Evolutionary conservation across 1,140 invertebrate genomes (phyloP), one percentile per base, ranked within the genome.

Genomic region (Pararge aegeria): DNA sequence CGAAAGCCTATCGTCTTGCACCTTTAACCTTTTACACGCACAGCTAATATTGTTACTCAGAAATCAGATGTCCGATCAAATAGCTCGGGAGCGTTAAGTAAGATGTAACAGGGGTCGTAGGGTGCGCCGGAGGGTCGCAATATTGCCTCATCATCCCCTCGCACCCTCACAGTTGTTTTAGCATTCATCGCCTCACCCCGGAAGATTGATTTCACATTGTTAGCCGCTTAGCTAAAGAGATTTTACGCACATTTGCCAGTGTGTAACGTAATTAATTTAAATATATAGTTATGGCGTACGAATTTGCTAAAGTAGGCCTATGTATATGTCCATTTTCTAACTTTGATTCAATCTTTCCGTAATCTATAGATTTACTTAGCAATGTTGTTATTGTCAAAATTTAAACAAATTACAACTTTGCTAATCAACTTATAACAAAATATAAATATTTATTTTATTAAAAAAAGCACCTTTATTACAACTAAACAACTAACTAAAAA

Each of bases 91-190:
- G 80, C 77, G 77, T 82, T 86, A 84, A 86, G 80, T 86, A 78
- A 86, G 85, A 83, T 76, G 81, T 86, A 75, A 70, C 72, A 75
- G 76, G 81, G 75, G 77, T 75, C 75, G 71, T 60, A 76, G 80
- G 73, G 73, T 54, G 20, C 55, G 48, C 55, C 64, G 65, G 68
- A 70, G 77, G 77, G 80, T 75, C 62, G 73, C 79, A 78, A 86
- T 87, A 89, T 89, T 86, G 84, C 80, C 86, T 83, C 80, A 87
- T 89, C 86, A 89, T 85, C 67, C 78, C 77, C 69, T 81, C 76
- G 73, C 83, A 80, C 82, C 82, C 82, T 80, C 82, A 80, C 80
- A 73, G 85, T 87, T 89, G 86, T 87, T 89, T 89, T 89, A 87
- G 75, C 70, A 87, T 87, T 85, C 85, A 89, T 83, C 75, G 75